Evolutionary conservation across 2,113 vertebrate genomes (phyloP).

Genomic region (Chaetodon trifascialis): DNA sequence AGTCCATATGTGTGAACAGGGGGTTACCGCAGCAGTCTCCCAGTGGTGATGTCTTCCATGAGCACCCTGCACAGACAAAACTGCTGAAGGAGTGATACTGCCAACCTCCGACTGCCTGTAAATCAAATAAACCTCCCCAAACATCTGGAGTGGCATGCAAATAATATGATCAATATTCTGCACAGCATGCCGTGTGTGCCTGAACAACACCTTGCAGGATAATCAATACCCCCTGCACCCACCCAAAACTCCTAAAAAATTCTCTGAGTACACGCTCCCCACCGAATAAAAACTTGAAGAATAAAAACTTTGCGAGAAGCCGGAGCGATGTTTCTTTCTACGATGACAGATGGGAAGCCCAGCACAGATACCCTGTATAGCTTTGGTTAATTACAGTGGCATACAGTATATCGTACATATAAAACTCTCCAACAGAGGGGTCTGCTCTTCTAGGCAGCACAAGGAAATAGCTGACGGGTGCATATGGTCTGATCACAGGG

Average conservation of each 20-base stretch:
- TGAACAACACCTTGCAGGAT: conserved; percentile 43
- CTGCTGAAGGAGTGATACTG: conserved; percentile 44
- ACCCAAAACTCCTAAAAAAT: conserved; percentile 2
- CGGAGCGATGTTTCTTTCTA: conserved; percentile 8
- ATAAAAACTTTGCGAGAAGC: conserved; percentile 30
- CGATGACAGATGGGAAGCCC: conserved; percentile 41
- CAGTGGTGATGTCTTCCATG: not conserved
- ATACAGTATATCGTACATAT: conserved; percentile 43
- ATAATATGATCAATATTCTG: conserved; percentile 65
- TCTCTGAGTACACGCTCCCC: not conserved
- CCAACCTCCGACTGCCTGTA: conserved; percentile 40
- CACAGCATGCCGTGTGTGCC: conserved; percentile 28
- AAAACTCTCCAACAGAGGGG: conserved; percentile 41
- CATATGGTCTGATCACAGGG: conserved; percentile 47
- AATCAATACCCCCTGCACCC: conserved; percentile 25
- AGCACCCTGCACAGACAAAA: conserved; percentile 27
- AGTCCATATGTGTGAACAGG: not conserved
- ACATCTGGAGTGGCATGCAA: conserved; percentile 68
- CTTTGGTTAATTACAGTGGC: conserved; percentile 46
- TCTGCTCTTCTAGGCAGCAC: conserved; percentile 16
- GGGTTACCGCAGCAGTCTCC: not conserved
- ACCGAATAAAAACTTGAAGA: conserved; percentile 30
- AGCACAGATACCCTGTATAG: not conserved
- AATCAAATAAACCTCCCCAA: conserved; percentile 60
- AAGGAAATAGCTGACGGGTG: conserved; percentile 45